Base-by-base conservation (phyloP, 2,113 vertebrate species). In the Psittacara wagleri region DNA sequence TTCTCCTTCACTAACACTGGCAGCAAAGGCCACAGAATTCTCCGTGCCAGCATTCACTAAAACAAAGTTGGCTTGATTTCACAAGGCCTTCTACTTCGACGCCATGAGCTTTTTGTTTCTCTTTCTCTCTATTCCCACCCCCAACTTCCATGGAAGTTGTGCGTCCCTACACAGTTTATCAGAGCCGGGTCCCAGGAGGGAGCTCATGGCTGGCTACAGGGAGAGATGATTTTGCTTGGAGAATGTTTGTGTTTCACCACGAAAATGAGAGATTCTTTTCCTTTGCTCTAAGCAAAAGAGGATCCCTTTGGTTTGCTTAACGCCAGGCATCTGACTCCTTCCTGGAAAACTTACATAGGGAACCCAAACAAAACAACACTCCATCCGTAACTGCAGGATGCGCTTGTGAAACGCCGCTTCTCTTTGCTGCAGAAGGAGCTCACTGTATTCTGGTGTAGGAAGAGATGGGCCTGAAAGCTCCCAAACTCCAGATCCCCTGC, bases 281-380 rank as follows among this genome's bases (percentile, higher is more conserved):
- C 91, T 69, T 39, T 17, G 80, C 86, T 90, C 94, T 70, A 96
- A 98, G 98, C 97, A 97, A 97, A 97, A 78, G 95, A 94, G 15
- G 84, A 78, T 94, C 95, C 96, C 81, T 96, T 97, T 93, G 85
- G 95, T 98, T 98, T 97, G 94, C 95, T 97, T 96, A 97, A 97
- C 76, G 84, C 90, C 20, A 80, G 64, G 94, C 97, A 93, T 97
- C 95, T 92, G 97, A 95, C 91, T 97, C 83, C 93, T 96, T 97
- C 97, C 97, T 97, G 98, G 97, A 98, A 96, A 46, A 49, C 83
- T 48, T 57, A 74, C 88, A 41, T 44, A 46, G 92, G 83, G 93
- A 91, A 93, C 96, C 82, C 88, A 92, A 94, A 82, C 55, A 78
- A 46, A 93, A 48, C 54, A 91, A 20, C 41, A 4, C n/a, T 77